phyloP scores from a whole-genome alignment of 2,797 vertebrate species.

The Arnoldichthys spilopterus region DNA sequence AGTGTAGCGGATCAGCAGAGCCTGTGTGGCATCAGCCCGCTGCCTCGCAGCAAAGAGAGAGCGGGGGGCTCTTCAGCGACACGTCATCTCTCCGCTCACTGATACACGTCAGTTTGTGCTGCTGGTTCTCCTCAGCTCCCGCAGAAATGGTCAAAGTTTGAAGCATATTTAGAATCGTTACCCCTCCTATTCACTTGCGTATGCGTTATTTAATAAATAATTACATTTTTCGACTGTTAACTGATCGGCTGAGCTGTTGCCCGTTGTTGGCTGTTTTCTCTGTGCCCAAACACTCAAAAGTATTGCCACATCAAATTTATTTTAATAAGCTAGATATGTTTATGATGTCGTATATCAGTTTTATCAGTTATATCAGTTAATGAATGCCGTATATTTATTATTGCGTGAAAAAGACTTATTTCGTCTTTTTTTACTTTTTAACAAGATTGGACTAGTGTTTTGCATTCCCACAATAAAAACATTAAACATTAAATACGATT shows the following conservation, averaged over 20 bases:
- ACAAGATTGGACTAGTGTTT: no score
- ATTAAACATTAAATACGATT: no score
- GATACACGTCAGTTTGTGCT: constrained; percentile 72
- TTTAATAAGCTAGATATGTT: background rate
- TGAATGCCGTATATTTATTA: background rate
- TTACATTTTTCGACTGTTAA: no score
- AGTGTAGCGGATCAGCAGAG: constrained; percentile 61
- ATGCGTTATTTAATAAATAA: no score
- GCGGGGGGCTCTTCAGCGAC: constrained; percentile 68
- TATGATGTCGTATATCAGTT: background rate
- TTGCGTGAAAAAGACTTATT: background rate
- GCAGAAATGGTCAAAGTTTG: background rate
- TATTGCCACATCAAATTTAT: no score
- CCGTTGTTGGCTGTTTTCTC: no score
- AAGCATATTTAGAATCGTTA: background rate
- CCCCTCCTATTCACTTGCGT: background rate
- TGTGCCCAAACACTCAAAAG: no score
- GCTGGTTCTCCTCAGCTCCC: background rate
- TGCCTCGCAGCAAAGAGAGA: constrained; percentile 49
- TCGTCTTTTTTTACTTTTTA: no score
- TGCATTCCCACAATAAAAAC: no score
- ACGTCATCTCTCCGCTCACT: constrained; percentile 80
- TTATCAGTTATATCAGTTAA: no score
- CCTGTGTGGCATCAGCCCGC: constrained; percentile 75
- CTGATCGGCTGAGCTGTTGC: no score